Evolutionary conservation across 2,888 invertebrate species (phyloP).

Genomic region (Rhagonycha lutea): DNA sequence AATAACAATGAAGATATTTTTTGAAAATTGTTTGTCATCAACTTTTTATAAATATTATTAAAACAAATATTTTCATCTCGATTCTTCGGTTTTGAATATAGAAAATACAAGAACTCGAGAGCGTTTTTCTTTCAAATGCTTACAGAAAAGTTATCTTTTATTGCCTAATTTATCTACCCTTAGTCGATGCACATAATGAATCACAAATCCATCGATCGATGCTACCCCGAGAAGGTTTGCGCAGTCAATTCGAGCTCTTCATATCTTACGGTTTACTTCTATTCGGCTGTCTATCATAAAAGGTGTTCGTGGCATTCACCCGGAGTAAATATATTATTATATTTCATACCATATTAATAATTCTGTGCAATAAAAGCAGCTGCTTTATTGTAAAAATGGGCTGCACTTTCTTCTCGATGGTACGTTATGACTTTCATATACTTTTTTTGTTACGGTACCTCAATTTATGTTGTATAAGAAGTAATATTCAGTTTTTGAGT

Average conservation of each 20-base stretch:
- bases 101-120: neutral
- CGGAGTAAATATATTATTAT: constrained; percentile 7
- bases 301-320: constrained; percentile 18
- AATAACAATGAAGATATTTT: neutral
- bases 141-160: neutral
- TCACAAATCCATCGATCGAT: constrained; percentile 38
- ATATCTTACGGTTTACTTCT: constrained; percentile 36
- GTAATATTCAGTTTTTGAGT: constrained; percentile 10
- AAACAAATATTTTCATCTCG: neutral
- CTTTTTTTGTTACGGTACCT: neutral
- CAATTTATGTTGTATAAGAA: neutral
- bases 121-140: neutral
- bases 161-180: neutral
- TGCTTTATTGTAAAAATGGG: neutral
- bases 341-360: constrained; percentile 10
- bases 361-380: neutral
- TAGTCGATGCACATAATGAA: neutral
- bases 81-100: neutral
- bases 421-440: constrained; percentile 1
- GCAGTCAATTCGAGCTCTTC: constrained; percentile 27
- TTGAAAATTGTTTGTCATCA: neutral
- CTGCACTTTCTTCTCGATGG: neutral
- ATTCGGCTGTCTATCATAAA: constrained; percentile 46
- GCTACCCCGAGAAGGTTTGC: constrained; percentile 21
- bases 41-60: neutral